Base-by-base conservation (phyloP, 2,797 vertebrate genomes). In the Craterocephalus amniculus region DNA sequence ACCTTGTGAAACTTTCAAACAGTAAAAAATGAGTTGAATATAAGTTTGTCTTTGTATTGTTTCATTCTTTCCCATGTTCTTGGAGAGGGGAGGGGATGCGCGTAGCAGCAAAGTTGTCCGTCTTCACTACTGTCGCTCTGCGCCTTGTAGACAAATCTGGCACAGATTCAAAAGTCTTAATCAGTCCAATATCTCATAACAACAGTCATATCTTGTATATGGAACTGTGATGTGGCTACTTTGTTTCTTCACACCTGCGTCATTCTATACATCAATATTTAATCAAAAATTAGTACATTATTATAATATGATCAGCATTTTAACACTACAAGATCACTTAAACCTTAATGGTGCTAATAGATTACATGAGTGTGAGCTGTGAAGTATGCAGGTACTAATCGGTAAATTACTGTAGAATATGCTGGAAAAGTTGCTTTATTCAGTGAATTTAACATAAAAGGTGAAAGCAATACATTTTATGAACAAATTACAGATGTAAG, bases 1-100 rank as follows among this genome's bases (percentile, higher is more conserved):
- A 95, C 95, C 94, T 95, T 95, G 94, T 82, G 77, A 93, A 95
- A 94, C 91, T 95, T 94, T 94, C 84, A 83, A 84, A 89, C 78
- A 82, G 87, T 90, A 94, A 93, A 93, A 92, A 94, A 94, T 90
- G 85, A 88, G 67, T 82, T 67, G 83, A 72, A 81, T 81, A 61
- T 27, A 4, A 73, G 64, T 74, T 63, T 79, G 81, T 82, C 71
- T 67, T 73, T 80, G 49, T 81, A n/a, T 88, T 84, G 59, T 65
- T 61, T 87, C 83, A 59, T 85, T 68, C 71, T 63, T 82, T 64
- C 63, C 54, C 69, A 8, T 57, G 45, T 80, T 59, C 51, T 70
- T 36, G 72, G 60, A 48, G 22, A 74, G 63, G 26, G 27, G 58
- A 78, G 59, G 49, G 49, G 59, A 62, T 29, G 52, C 48, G 29